Percentiles rank a stretch among this genome's conserved stretches.
These are phyloP conservation scores for Leptinotarsa haldemani DNA, from an alignment of 2,888 invertebrate genomes.

Conservation along the genomic window DNA sequence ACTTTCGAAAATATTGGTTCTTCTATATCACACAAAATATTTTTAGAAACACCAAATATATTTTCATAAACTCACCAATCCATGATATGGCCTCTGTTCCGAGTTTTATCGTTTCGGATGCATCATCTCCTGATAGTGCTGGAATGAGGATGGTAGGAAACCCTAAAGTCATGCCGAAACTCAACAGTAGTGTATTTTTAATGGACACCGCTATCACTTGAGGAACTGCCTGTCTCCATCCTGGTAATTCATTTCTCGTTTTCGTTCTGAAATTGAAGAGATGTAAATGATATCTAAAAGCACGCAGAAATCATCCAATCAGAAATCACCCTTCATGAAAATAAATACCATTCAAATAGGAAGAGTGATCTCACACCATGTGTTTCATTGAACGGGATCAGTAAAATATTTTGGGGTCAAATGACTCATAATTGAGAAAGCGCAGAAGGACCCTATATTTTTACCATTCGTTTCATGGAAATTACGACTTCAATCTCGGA, in stretches of 20 bases:
- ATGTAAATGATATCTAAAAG: neutral
- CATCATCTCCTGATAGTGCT: slow-evolving; percentile 70
- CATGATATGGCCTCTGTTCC: slow-evolving; percentile 77
- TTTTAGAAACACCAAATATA: neutral
- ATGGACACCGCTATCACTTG: slow-evolving; percentile 84
- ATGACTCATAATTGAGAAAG: too few species aligned
- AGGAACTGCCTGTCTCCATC: slow-evolving; percentile 68
- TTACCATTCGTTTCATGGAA: too few species aligned
- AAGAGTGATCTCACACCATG: too few species aligned
- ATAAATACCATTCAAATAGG: too few species aligned
- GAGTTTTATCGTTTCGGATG: slow-evolving; percentile 66
- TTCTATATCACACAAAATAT: too few species aligned
- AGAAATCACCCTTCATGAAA: too few species aligned
- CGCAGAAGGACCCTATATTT: too few species aligned
- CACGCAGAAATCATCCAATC: neutral
- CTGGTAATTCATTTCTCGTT: slow-evolving; percentile 2
- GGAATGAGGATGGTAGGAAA: slow-evolving; percentile 86
- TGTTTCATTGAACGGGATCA: too few species aligned
- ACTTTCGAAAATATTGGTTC: too few species aligned
- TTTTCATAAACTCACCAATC: slow-evolving; percentile 71
- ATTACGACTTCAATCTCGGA: too few species aligned
- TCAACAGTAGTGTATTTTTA: slow-evolving; percentile 81
- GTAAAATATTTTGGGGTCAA: too few species aligned
- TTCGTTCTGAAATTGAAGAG: neutral
- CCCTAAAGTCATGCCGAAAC: slow-evolving; percentile 84